A percentile compares a stretch with the other conserved stretches of the same genome.
Evolutionary conservation across 2,113 vertebrate species (phyloP).

Genomic region (Anguilla rostrata): DNA sequence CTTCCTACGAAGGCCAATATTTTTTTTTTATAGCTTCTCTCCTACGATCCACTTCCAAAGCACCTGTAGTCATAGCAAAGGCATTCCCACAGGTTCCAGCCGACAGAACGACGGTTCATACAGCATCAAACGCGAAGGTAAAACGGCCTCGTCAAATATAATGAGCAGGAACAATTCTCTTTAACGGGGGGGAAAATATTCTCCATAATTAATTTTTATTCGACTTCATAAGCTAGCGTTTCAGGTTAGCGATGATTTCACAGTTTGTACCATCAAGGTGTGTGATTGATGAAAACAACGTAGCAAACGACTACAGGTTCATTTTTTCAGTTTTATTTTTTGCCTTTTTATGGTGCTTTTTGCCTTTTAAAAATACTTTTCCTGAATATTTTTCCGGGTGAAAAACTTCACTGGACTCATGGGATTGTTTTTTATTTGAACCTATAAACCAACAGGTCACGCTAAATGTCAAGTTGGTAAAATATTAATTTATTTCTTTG

Average conservation of each 20-base stretch:
- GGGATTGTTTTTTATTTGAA: background rate
- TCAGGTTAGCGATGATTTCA: background rate
- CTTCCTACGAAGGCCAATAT: background rate
- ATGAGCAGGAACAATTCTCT: conserved; percentile 8
- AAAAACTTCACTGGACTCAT: too few species aligned
- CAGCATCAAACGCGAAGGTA: conserved; percentile 19
- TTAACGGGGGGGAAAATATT: conserved; percentile 1
- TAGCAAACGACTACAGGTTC: background rate
- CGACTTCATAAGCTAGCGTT: background rate
- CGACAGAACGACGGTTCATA: background rate
- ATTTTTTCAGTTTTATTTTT: background rate
- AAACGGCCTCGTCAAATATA: conserved; percentile 10
- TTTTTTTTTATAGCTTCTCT: background rate
- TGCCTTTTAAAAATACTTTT: background rate
- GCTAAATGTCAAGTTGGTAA: background rate
- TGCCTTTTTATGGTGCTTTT: background rate
- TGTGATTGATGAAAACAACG: background rate
- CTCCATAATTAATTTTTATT: background rate
- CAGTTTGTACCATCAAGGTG: background rate
- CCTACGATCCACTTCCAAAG: background rate
- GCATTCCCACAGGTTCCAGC: background rate
- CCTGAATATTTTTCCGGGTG: background rate
- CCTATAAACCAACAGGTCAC: background rate
- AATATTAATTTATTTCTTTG: too few species aligned
- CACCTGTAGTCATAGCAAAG: conserved; percentile 16